These are phyloP conservation scores for Dicerorhinus sumatrensis DNA, from an alignment of 2,113 vertebrate species.

Conservation along the genomic window DNA sequence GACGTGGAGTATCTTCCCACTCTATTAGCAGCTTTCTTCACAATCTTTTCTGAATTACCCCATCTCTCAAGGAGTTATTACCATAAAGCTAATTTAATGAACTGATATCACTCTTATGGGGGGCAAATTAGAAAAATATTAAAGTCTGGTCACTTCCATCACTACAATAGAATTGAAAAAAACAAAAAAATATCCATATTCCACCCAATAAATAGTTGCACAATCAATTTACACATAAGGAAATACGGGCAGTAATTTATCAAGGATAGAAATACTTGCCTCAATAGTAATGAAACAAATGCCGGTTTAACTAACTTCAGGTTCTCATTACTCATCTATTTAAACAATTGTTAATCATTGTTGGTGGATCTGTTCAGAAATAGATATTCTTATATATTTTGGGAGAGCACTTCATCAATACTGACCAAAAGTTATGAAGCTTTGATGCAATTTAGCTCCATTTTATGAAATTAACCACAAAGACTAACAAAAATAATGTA, in stretches of 20 bases:
- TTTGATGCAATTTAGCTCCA: background rate
- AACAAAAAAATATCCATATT: background rate
- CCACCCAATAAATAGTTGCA: background rate
- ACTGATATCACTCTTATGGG: background rate
- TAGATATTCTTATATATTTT: background rate
- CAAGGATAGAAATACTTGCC: background rate
- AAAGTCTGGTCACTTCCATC: background rate
- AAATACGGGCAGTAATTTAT: background rate
- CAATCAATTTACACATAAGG: background rate
- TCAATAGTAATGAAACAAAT: slow-evolving; percentile 14
- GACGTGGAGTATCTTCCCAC: background rate
- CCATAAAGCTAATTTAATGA: slow-evolving; percentile 47
- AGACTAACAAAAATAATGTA: slow-evolving; percentile 29
- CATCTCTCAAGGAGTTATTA: slow-evolving; percentile 16
- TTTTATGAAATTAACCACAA: slow-evolving; percentile 19
- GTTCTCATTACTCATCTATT: background rate
- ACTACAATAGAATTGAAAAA: background rate
- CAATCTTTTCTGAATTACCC: slow-evolving; percentile 2
- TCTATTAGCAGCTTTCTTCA: background rate
- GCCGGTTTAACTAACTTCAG: background rate
- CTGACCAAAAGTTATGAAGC: background rate
- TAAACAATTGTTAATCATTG: background rate
- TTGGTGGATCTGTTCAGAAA: background rate
- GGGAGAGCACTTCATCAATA: background rate
- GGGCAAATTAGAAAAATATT: background rate